phyloP scores from a whole-genome alignment of 2,797 vertebrate species.

The Platalea minor region DNA sequence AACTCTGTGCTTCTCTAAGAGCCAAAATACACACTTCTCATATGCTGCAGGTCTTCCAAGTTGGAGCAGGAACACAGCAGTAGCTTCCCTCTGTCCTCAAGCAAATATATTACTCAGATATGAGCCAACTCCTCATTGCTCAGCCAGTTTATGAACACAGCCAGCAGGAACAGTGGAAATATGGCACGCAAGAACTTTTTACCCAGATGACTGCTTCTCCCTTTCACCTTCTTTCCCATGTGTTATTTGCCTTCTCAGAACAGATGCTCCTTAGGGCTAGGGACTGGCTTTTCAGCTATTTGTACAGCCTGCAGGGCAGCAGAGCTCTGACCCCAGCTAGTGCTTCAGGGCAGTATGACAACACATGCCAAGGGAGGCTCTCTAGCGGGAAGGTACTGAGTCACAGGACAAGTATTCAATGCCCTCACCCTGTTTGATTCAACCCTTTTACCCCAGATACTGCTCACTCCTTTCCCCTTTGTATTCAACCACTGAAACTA shows the following conservation, averaged over 20 bases:
- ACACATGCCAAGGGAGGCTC: not conserved
- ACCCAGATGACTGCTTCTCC: not conserved
- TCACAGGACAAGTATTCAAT: not conserved
- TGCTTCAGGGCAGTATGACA: not conserved
- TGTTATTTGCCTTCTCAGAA: not conserved
- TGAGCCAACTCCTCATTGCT: not conserved
- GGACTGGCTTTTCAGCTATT: not conserved
- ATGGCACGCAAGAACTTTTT: not conserved
- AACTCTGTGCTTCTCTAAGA: not conserved
- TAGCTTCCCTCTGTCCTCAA: not conserved
- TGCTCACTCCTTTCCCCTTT: not conserved
- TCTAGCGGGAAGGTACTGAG: not conserved
- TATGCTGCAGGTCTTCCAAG: not conserved
- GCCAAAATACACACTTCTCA: not conserved
- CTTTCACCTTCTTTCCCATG: slow-evolving; percentile 13
- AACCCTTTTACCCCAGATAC: not conserved
- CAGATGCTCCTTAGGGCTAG: not conserved
- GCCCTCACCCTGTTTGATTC: not conserved
- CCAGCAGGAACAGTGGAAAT: not conserved
- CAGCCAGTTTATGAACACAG: not conserved
- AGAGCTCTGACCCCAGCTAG: not conserved
- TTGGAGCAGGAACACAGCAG: not conserved
- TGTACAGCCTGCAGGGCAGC: not conserved
- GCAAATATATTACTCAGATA: not conserved
- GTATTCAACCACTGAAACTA: not conserved